Percentiles rank a stretch among this genome's conserved stretches.
phyloP scores from a whole-genome alignment of 2,113 vertebrate genomes.

The Copsychus sechellarum region DNA sequence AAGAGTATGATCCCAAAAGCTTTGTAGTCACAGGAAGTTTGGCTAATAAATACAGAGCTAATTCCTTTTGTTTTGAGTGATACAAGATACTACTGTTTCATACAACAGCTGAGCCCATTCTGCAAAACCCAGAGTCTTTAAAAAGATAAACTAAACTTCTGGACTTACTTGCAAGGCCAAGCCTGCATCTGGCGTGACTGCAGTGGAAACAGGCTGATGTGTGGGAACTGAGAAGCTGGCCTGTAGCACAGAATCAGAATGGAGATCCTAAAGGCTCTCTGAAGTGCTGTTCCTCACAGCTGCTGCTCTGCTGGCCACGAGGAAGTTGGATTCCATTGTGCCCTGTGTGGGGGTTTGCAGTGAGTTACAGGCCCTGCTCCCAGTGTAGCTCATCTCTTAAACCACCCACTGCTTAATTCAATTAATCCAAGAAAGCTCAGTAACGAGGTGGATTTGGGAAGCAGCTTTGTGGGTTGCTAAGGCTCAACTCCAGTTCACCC shows the following conservation, averaged over 20 bases:
- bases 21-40: neutral
- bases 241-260: neutral
- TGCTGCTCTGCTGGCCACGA: neutral
- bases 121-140: neutral
- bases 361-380: neutral
- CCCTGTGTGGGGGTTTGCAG: neutral
- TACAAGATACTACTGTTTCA: neutral
- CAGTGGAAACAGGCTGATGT: neutral
- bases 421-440: neutral
- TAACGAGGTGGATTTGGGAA: neutral
- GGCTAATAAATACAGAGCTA: neutral
- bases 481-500: neutral
- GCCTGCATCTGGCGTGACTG: neutral
- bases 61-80: neutral
- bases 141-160: neutral
- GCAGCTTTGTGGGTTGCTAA: neutral
- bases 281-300: neutral
- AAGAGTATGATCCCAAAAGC: neutral
- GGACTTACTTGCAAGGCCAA: neutral
- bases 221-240: constrained; percentile 3
- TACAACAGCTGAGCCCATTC: neutral
- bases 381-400: neutral
- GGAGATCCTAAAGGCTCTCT: neutral
- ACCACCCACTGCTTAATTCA: neutral
- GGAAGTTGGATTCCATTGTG: neutral